phyloP scores from a whole-genome alignment of 2,797 vertebrate genomes.

The Micropoecilia bifurca region DNA sequence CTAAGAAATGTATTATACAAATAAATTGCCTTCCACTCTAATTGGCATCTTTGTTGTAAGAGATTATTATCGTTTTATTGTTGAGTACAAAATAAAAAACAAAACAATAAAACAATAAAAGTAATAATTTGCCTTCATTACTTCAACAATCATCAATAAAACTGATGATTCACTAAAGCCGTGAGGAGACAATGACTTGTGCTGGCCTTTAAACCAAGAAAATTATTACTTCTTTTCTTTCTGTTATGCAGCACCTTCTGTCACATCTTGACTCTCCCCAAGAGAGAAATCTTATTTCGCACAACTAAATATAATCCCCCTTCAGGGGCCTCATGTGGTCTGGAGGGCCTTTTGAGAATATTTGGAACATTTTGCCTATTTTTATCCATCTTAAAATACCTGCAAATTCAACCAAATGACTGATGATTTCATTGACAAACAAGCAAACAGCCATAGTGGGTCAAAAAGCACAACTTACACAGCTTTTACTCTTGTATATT shows the following conservation, averaged over 20 bases:
- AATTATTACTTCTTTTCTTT: not conserved
- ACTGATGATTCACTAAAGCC: constrained; percentile 8
- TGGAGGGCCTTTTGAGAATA: constrained; percentile 38
- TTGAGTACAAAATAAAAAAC: not conserved
- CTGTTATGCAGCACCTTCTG: constrained; percentile 18
- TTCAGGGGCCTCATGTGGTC: constrained; percentile 44
- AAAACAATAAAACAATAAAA: not conserved
- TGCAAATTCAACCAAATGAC: constrained; percentile 32
- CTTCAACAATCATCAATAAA: not conserved
- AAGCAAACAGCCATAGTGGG: constrained; percentile 6
- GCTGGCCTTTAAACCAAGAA: not conserved
- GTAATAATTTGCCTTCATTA: not conserved
- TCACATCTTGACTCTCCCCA: constrained; percentile 22
- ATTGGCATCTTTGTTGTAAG: not conserved
- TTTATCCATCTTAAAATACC: constrained; percentile 47
- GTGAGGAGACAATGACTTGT: not conserved
- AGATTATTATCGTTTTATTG: not conserved
- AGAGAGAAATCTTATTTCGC: constrained; percentile 42
- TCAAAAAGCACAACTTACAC: constrained; percentile 13
- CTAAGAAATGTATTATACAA: not conserved
- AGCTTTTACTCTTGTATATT: not conserved
- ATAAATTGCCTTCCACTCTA: not conserved
- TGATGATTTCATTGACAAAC: constrained; percentile 28
- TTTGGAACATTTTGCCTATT: constrained; percentile 44
- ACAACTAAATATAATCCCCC: constrained; percentile 50